phyloP scores from a whole-genome alignment of 2,888 invertebrate species.

The Nesidiocoris tenuis region DNA sequence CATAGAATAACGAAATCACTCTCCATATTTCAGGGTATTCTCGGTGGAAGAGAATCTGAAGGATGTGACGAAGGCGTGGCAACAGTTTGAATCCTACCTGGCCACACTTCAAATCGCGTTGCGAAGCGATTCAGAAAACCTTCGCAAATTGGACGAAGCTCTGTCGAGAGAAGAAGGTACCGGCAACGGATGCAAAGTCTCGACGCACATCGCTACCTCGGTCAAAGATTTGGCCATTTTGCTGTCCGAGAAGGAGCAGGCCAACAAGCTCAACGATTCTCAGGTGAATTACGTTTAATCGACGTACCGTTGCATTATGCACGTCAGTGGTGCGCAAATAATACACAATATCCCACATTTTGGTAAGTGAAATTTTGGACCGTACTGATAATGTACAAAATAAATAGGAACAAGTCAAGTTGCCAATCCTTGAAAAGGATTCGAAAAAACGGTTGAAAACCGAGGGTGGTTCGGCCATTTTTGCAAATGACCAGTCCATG shows the following conservation, averaged over 20 bases:
- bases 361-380: no score
- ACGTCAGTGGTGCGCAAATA: no score
- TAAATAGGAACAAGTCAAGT: no score
- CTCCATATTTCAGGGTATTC: conserved; percentile 66
- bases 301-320: no score
- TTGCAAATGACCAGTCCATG: no score
- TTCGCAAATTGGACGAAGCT: conserved; percentile 59
- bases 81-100: conserved; percentile 73
- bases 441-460: no score
- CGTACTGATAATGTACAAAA: no score
- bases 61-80: conserved; percentile 70
- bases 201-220: conserved; percentile 58
- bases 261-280: conserved; percentile 41
- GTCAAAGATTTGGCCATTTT: conserved; percentile 62
- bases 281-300: conserved; percentile 43
- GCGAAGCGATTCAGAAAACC: conserved; percentile 67
- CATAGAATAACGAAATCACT: no score
- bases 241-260: conserved; percentile 58
- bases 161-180: conserved; percentile 50
- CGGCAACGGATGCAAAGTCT: conserved; percentile 51
- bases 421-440: no score
- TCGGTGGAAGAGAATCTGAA: conserved; percentile 71
- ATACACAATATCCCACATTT: no score
- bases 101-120: conserved; percentile 74
- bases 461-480: no score